Evolutionary conservation across 2,797 vertebrate genomes (phyloP).

Genomic region (Gymnothorax javanicus): DNA sequence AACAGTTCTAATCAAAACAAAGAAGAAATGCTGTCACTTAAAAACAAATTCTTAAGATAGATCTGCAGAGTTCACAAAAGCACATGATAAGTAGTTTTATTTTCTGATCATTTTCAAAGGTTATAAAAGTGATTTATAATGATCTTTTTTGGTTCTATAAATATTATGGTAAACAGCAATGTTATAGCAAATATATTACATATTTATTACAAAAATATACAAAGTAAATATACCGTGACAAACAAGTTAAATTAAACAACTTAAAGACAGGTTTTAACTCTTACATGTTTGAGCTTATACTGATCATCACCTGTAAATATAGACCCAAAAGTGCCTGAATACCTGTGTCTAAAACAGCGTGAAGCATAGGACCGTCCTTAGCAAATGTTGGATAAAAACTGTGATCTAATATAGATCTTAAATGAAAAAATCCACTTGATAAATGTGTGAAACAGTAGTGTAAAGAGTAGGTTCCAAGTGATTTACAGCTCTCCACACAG

Average conservation of each 20-base stretch:
- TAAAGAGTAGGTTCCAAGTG: not conserved
- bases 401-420: constrained; percentile 16
- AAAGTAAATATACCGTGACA: constrained; percentile 39
- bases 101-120: constrained; percentile 38
- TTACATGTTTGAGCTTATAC: constrained; percentile 7
- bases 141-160: constrained; percentile 16
- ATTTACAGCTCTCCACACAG: not conserved
- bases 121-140: constrained; percentile 36
- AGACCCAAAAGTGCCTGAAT: constrained; percentile 12
- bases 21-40: not conserved
- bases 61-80: not conserved
- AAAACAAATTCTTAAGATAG: not conserved
- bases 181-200: constrained; percentile 32
- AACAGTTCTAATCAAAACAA: not conserved
- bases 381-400: constrained; percentile 1
- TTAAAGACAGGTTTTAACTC: constrained; percentile 17
- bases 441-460: not conserved
- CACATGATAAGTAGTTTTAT: constrained; percentile 44
- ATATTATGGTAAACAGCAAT: constrained; percentile 35
- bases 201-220: constrained; percentile 33
- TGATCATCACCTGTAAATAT: not conserved
- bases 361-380: not conserved
- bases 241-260: constrained; percentile 39
- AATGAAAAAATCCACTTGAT: not conserved
- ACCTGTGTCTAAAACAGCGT: constrained; percentile 1